These are phyloP conservation scores for Drosophila phalerata DNA, from an alignment of 2,888 invertebrate genomes.

Conservation along the genomic window DNA sequence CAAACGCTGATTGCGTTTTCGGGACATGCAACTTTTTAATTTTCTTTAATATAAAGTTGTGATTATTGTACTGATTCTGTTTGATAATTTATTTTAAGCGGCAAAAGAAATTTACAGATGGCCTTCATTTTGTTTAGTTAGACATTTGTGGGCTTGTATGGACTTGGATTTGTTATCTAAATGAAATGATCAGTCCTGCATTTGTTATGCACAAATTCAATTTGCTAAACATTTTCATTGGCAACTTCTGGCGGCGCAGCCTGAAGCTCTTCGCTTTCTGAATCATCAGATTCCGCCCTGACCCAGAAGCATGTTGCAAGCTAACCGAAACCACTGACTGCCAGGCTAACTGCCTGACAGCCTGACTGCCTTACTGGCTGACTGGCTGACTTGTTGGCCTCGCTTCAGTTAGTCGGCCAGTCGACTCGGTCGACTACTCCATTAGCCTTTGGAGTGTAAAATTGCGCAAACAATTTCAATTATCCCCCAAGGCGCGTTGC, in stretches of 20 bases:
- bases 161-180: conserved; percentile 43
- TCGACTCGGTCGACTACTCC: conserved; percentile 80
- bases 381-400: conserved; percentile 50
- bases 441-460: conserved; percentile 82
- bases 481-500: conserved; percentile 79
- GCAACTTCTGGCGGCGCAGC: conserved; percentile 65
- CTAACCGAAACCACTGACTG: conserved; percentile 40
- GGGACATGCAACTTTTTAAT: background rate
- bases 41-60: background rate
- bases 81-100: conserved; percentile 3
- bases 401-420: conserved; percentile 66
- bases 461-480: conserved; percentile 83
- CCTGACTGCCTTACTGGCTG: conserved; percentile 26
- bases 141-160: conserved; percentile 23
- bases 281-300: conserved; percentile 45
- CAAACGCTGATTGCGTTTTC: background rate
- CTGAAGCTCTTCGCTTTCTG: conserved; percentile 57
- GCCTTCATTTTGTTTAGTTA: conserved; percentile 23
- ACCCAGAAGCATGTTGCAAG: conserved; percentile 30
- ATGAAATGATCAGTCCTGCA: conserved; percentile 69
- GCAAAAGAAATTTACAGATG: conserved; percentile 14
- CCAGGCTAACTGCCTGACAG: conserved; percentile 29
- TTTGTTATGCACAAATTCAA: conserved; percentile 76
- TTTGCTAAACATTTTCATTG: conserved; percentile 77
- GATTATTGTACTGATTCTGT: background rate